These are phyloP conservation scores for Temnothorax longispinosus DNA, from an alignment of 1,140 invertebrate genomes.

Conservation along the genomic window DNA sequence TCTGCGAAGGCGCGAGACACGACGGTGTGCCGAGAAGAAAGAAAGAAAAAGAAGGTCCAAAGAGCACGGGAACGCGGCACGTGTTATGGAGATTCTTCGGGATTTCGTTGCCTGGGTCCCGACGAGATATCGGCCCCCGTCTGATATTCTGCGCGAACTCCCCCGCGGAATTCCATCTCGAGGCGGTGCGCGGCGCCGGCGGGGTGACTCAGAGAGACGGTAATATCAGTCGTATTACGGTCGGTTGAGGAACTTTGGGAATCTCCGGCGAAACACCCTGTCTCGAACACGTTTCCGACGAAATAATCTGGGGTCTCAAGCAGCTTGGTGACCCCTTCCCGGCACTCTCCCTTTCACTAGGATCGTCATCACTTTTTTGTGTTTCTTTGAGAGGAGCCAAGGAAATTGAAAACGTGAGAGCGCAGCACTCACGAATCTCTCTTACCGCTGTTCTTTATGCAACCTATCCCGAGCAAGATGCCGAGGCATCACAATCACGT, in stretches of 20 bases:
- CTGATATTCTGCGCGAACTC: constrained; percentile 64
- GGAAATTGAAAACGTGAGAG: constrained; percentile 32
- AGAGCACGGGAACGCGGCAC: neutral
- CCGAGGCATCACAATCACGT: neutral
- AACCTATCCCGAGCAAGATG: neutral
- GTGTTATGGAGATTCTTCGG: constrained; percentile 60
- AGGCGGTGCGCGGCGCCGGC: neutral
- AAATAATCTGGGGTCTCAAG: constrained; percentile 45
- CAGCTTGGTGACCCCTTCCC: neutral
- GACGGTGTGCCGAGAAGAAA: neutral
- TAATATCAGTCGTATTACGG: constrained; percentile 59
- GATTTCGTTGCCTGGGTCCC: constrained; percentile 24
- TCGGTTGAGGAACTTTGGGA: constrained; percentile 54
- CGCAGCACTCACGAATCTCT: neutral
- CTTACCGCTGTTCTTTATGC: neutral
- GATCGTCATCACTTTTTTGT: neutral
- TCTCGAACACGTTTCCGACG: constrained; percentile 18
- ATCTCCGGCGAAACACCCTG: constrained; percentile 32
- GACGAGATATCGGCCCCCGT: constrained; percentile 46
- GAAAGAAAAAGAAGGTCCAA: no score
- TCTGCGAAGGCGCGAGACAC: neutral
- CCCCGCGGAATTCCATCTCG: constrained; percentile 61
- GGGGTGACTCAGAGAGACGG: constrained; percentile 20
- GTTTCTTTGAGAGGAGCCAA: neutral
- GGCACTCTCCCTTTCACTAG: neutral